A percentile compares a stretch with the other conserved stretches of the same genome.
phyloP scores from a whole-genome alignment of 2,797 vertebrate species.

The Adelosebastes latens region DNA sequence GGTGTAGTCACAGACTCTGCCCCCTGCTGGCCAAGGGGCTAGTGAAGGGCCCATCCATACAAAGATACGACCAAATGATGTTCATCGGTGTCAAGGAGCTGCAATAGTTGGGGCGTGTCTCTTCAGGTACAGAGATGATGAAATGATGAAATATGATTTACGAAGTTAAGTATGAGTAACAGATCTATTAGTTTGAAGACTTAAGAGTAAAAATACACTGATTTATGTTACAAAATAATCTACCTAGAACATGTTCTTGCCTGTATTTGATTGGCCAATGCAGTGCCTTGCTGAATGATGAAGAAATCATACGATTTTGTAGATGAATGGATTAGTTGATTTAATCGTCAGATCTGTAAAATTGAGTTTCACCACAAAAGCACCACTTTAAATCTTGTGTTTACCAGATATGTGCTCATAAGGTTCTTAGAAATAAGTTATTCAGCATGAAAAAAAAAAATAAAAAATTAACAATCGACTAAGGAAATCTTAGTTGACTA shows the following conservation, averaged over 20 bases:
- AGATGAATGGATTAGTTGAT: background rate
- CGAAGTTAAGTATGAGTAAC: background rate
- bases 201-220: background rate
- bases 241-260: background rate
- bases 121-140: constrained; percentile 2
- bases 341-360: background rate
- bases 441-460: background rate
- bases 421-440: too few relatives aligned
- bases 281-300: background rate
- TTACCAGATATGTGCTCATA: too few relatives aligned
- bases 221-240: background rate
- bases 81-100: background rate
- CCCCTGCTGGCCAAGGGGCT: constrained; percentile 64
- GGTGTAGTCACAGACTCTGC: constrained; percentile 4
- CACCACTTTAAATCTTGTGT: background rate
- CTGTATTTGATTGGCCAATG: background rate
- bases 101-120: background rate
- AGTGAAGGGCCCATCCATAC: background rate
- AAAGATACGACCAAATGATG: background rate
- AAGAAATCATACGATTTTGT: background rate
- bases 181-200: background rate
- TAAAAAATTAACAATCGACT: too few relatives aligned
- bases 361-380: background rate
- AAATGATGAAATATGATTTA: background rate
- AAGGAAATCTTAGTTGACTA: too few relatives aligned